Conservation (phyloP, 2,888 invertebrate genomes). For the Habroteleia sp. region DNA sequence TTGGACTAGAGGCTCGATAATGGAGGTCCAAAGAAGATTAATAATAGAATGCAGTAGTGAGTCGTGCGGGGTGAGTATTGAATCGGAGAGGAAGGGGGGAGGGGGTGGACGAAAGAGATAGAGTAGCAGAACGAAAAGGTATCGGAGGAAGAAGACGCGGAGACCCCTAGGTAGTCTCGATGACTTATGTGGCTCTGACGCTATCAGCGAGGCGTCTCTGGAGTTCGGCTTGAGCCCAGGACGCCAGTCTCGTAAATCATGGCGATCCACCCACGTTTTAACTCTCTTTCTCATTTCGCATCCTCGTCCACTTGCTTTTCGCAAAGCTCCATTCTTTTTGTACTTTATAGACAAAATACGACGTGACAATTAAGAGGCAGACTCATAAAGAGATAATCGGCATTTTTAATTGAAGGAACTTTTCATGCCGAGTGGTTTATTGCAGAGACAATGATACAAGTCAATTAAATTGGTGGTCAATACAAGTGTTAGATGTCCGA, state of each 20-base stretch:
- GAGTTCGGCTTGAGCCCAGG: slow-evolving; percentile 77
- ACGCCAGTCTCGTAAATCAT: slow-evolving; percentile 80
- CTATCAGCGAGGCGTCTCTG: slow-evolving; percentile 80
- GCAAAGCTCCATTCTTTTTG: slow-evolving; percentile 38
- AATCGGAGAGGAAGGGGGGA: slow-evolving; percentile 17
- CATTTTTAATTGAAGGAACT: slow-evolving; percentile 18
- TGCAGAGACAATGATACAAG: slow-evolving; percentile 4
- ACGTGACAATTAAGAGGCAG: slow-evolving; percentile 76
- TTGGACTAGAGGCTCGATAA: slow-evolving; percentile 77
- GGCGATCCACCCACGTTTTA: slow-evolving; percentile 77
- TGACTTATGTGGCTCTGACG: slow-evolving; percentile 81
- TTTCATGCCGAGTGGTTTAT: slow-evolving; percentile 6
- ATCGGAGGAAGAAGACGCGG: slow-evolving; percentile 54
- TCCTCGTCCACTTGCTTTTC: slow-evolving; percentile 57
- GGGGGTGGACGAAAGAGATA: slow-evolving; percentile 38
- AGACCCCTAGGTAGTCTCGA: slow-evolving; percentile 78
- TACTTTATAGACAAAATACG: slow-evolving; percentile 69
- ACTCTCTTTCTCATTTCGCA: slow-evolving; percentile 61
- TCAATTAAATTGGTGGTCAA: too few relatives aligned
- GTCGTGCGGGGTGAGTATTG: slow-evolving; percentile 51
- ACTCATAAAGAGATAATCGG: slow-evolving; percentile 33
- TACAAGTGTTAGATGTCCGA: too few relatives aligned
- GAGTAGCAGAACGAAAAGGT: slow-evolving; percentile 43
- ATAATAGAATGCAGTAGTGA: slow-evolving; percentile 71
- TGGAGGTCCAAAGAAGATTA: slow-evolving; percentile 80